Percentiles rank a stretch among this genome's conserved stretches.
Evolutionary conservation across 1,140 invertebrate genomes (phyloP).

Genomic region (Capitella teleta): DNA sequence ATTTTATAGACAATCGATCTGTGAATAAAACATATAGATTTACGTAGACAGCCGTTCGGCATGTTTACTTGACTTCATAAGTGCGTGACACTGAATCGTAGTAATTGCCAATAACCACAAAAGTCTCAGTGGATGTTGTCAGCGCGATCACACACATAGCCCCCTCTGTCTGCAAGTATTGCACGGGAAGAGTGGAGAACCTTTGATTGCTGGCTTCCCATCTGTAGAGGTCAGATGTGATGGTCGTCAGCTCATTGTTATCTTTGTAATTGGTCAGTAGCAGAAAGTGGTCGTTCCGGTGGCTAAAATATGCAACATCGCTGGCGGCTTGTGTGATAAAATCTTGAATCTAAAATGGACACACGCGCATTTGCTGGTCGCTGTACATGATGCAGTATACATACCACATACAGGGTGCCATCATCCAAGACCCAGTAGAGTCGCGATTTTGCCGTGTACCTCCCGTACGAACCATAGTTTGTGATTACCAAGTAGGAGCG

Average conservation of each 20-base stretch:
- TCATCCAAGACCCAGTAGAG: conserved; percentile 20
- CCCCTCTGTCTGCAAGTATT: conserved; percentile 6
- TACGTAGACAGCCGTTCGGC: background rate
- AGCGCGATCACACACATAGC: conserved; percentile 20
- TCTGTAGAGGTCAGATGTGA: conserved; percentile 21
- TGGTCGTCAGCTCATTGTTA: conserved; percentile 21
- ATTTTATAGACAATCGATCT: conserved; percentile 32
- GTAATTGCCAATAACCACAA: conserved; percentile 27
- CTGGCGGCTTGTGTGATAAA: conserved; percentile 22
- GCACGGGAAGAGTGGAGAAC: conserved; percentile 18
- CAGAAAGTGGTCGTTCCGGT: conserved; percentile 17
- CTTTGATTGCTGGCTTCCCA: conserved; percentile 19
- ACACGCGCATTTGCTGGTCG: background rate
- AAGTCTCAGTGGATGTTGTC: conserved; percentile 19
- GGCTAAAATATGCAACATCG: conserved; percentile 22
- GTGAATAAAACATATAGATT: background rate
- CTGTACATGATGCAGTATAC: background rate
- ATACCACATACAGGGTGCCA: conserved; percentile 24
- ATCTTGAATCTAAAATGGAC: conserved; percentile 21
- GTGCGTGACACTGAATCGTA: conserved; percentile 18
- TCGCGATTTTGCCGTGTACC: conserved; percentile 20
- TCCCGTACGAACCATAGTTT: conserved; percentile 24
- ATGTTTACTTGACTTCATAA: conserved; percentile 21
- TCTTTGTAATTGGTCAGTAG: conserved; percentile 27
- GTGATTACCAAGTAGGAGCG: conserved; percentile 23